These are phyloP conservation scores for Tiliacea aurago DNA, from an alignment of 2,888 invertebrate species.

Conservation along the genomic window DNA sequence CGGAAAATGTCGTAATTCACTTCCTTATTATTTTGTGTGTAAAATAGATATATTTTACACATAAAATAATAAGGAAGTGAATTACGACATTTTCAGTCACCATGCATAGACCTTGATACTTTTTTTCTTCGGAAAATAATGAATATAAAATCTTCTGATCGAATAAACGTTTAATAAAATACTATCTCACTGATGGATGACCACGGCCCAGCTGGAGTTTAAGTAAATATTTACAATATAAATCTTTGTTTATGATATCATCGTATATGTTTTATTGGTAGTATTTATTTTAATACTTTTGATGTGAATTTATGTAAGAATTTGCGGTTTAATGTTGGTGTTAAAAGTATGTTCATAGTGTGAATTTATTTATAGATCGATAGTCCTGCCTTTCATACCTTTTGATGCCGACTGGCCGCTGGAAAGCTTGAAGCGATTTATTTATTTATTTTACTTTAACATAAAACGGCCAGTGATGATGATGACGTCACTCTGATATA, in stretches of 20 bases:
- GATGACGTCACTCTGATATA: too few species aligned
- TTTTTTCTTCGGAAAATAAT: not conserved
- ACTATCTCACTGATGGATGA: constrained; percentile 12
- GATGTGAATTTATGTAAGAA: constrained; percentile 28
- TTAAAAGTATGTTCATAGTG: constrained; percentile 9
- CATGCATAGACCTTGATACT: not conserved
- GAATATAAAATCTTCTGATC: not conserved
- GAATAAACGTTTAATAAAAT: constrained; percentile 1
- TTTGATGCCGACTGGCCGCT: too few species aligned
- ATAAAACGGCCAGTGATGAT: too few species aligned
- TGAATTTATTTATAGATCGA: not conserved
- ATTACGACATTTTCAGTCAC: not conserved
- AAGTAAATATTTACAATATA: constrained; percentile 25
- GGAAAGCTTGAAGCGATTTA: too few species aligned
- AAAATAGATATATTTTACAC: too few species aligned
- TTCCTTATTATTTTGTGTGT: too few species aligned
- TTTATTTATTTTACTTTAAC: too few species aligned
- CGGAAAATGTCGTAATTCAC: not conserved
- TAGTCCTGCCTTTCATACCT: not conserved
- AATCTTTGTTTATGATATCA: constrained; percentile 27
- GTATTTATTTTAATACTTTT: constrained; percentile 46
- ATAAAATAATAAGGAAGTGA: too few species aligned
- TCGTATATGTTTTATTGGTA: constrained; percentile 26
- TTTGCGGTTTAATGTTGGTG: constrained; percentile 1
- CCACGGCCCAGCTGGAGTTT: not conserved